Percentiles rank a stretch among this genome's conserved stretches.
Conservation (phyloP, 1,140 invertebrate genomes). For the Heliconius himera region DNA sequence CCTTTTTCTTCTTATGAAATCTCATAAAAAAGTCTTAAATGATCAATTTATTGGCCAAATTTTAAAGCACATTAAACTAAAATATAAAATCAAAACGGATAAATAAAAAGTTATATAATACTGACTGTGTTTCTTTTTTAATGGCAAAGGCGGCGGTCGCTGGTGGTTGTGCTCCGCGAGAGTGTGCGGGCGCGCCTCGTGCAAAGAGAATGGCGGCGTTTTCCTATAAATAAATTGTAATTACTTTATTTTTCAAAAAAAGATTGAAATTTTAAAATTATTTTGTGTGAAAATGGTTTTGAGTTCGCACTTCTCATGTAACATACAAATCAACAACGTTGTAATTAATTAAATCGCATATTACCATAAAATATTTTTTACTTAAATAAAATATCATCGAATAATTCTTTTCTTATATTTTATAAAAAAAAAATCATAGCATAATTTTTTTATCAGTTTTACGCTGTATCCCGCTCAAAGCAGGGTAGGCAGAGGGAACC, state of each 20-base stretch:
- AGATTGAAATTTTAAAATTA: background rate
- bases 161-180: slow-evolving; percentile 77
- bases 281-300: background rate
- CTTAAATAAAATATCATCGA: too few relatives aligned
- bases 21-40: too few relatives aligned
- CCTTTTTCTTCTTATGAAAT: too few relatives aligned
- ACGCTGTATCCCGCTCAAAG: too few relatives aligned
- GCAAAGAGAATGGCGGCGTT: slow-evolving; percentile 63
- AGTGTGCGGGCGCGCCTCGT: slow-evolving; percentile 75
- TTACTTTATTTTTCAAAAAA: background rate
- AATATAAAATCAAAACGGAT: background rate
- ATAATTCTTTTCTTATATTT: too few relatives aligned
- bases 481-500: too few relatives aligned
- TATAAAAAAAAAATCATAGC: too few relatives aligned
- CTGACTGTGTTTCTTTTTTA: slow-evolving; percentile 97
- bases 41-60: background rate
- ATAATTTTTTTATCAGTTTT: too few relatives aligned
- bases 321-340: too few relatives aligned
- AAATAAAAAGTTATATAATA: slow-evolving; percentile 55
- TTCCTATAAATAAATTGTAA: slow-evolving; percentile 44
- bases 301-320: too few relatives aligned
- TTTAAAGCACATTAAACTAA: background rate
- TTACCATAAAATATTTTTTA: too few relatives aligned
- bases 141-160: slow-evolving; percentile 93
- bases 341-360: too few relatives aligned